Evolutionary conservation across 2,888 invertebrate species (phyloP).

Genomic region (Ectemnius lituratus): DNA sequence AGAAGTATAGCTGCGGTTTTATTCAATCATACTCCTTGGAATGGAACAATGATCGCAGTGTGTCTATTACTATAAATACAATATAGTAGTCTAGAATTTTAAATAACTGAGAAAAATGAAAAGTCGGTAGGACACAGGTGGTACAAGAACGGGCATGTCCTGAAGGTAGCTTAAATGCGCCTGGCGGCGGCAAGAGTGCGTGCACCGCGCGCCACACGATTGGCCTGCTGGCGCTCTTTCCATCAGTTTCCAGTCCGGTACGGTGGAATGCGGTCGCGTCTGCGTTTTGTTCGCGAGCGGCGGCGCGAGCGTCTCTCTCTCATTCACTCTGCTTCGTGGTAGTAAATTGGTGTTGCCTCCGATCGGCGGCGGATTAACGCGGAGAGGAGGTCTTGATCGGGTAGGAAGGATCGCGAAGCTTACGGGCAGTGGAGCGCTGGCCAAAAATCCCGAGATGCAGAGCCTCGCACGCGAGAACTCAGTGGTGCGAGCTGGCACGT

Average conservation of each 20-base stretch:
- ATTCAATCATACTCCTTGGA: too few species aligned
- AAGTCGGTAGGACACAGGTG: not conserved
- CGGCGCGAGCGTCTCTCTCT: conserved; percentile 55
- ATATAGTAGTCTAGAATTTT: not conserved
- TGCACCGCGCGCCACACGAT: conserved; percentile 39
- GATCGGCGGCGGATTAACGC: conserved; percentile 24
- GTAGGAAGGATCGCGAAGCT: too few species aligned
- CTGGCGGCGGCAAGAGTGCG: conserved; percentile 30
- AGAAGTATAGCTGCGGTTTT: too few species aligned
- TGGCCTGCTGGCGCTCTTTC: conserved; percentile 49
- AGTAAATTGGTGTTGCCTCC: conserved; percentile 39
- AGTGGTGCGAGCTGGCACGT: conserved; percentile 31
- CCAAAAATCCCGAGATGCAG: not conserved
- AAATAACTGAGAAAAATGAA: not conserved
- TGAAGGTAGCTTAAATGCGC: conserved; percentile 35
- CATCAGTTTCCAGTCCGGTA: conserved; percentile 67
- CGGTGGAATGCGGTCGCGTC: conserved; percentile 68
- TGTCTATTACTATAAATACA: too few species aligned
- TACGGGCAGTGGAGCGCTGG: conserved; percentile 13
- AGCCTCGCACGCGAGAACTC: conserved; percentile 21
- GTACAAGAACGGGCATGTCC: not conserved
- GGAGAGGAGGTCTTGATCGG: conserved; percentile 13
- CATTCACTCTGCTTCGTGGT: conserved; percentile 54
- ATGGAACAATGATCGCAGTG: too few species aligned
- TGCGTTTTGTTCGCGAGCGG: conserved; percentile 57